These are phyloP conservation scores for Dendrolimus kikuchii DNA, from an alignment of 1,140 invertebrate species.

Conservation along the genomic window DNA sequence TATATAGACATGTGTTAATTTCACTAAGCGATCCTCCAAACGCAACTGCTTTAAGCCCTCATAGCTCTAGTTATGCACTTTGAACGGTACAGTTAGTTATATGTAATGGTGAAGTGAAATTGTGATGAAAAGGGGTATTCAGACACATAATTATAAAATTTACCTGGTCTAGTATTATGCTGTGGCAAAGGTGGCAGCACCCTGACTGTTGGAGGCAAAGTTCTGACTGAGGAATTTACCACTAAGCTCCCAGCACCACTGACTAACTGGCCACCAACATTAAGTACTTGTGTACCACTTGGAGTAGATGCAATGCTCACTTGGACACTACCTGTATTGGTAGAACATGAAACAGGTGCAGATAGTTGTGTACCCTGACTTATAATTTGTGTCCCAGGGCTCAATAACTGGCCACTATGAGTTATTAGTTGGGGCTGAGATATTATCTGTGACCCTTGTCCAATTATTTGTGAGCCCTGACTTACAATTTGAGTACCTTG, in stretches of 20 bases:
- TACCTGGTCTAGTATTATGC: slow-evolving; percentile 54
- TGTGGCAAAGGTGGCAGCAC: slow-evolving; percentile 51
- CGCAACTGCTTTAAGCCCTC: no score
- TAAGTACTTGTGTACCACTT: slow-evolving; percentile 49
- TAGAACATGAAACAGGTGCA: slow-evolving; percentile 39
- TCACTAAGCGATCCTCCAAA: no score
- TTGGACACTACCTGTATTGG: slow-evolving; percentile 36
- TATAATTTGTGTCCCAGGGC: slow-evolving; percentile 59
- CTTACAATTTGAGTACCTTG: slow-evolving; percentile 56
- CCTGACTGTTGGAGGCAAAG: slow-evolving; percentile 49
- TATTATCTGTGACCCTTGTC: slow-evolving; percentile 51
- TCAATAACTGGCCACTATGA: slow-evolving; percentile 49
- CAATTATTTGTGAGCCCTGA: slow-evolving; percentile 51
- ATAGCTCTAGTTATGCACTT: no score
- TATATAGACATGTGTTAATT: no score
- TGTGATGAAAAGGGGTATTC: no score
- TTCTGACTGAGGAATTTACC: slow-evolving; percentile 51
- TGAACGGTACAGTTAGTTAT: no score
- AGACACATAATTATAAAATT: slow-evolving; percentile 9
- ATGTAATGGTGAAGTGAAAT: no score
- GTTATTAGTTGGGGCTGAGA: slow-evolving; percentile 48
- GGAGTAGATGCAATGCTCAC: slow-evolving; percentile 36
- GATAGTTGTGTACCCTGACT: slow-evolving; percentile 60
- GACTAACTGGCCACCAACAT: slow-evolving; percentile 49
- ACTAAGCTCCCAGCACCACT: slow-evolving; percentile 44